Conservation (phyloP, 2,888 invertebrate species). For the Dynastes grantii region DNA sequence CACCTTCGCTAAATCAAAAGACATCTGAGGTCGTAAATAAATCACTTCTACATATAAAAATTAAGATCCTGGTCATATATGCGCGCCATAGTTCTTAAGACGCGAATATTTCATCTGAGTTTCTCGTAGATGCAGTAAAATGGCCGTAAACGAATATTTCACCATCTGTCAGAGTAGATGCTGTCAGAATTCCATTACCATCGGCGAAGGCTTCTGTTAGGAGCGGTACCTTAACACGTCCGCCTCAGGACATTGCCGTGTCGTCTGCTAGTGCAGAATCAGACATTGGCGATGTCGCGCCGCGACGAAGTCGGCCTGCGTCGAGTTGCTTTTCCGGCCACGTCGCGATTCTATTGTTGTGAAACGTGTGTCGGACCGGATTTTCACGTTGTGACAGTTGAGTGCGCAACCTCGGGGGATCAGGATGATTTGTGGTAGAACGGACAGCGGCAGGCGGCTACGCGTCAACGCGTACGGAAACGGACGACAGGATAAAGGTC, state of each 20-base stretch:
- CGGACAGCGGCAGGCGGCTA: slow-evolving; percentile 57
- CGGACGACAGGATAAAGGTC: slow-evolving; percentile 23
- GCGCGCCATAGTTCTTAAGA: neutral
- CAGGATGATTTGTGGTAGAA: slow-evolving; percentile 65
- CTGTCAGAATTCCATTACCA: slow-evolving; percentile 31
- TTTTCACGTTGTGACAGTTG: slow-evolving; percentile 69
- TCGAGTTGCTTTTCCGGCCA: slow-evolving; percentile 66
- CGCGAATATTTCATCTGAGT: slow-evolving; percentile 1
- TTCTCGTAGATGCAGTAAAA: neutral
- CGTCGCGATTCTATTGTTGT: slow-evolving; percentile 69
- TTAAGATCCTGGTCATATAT: neutral
- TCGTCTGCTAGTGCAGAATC: slow-evolving; percentile 11
- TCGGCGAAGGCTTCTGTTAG: slow-evolving; percentile 15
- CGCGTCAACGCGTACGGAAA: slow-evolving; percentile 37
- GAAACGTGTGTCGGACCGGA: slow-evolving; percentile 60
- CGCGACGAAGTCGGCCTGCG: slow-evolving; percentile 1
- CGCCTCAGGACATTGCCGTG: neutral
- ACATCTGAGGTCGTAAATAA: too few species aligned
- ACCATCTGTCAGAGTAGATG: slow-evolving; percentile 26
- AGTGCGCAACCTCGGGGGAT: slow-evolving; percentile 63
- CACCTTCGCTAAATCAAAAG: too few species aligned
- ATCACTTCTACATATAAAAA: neutral
- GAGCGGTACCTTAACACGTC: slow-evolving; percentile 22
- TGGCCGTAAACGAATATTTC: slow-evolving; percentile 22
- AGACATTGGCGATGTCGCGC: slow-evolving; percentile 14